Evolutionary conservation across 2,113 vertebrate genomes (phyloP).

Genomic region (Neodon shergylaensis): DNA sequence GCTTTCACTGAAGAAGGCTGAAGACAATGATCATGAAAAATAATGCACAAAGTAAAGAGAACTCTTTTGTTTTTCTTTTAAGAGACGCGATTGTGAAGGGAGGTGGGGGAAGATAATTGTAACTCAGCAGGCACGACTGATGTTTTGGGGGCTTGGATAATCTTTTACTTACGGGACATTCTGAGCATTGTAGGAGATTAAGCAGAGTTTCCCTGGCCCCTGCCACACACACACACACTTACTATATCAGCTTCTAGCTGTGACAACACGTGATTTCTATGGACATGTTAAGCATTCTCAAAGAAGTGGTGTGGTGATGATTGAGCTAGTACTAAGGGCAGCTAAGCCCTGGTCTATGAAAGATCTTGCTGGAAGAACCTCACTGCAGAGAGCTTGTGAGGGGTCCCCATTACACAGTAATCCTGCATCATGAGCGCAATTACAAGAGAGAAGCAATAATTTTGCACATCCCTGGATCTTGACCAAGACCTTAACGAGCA

Average conservation of each 20-base stretch:
- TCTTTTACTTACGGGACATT: background rate
- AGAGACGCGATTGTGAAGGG: background rate
- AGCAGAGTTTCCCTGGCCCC: background rate
- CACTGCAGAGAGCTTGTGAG: background rate
- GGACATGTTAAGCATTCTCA: background rate
- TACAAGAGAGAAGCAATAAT: background rate
- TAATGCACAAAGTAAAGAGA: background rate
- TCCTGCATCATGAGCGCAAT: background rate
- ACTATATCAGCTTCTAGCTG: background rate
- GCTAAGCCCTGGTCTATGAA: background rate
- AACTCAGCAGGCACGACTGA: background rate
- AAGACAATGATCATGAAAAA: conserved; percentile 7
- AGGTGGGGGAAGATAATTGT: background rate
- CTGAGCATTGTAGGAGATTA: background rate
- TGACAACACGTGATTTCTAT: background rate
- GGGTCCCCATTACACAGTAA: background rate
- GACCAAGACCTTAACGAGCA: conserved; percentile 21
- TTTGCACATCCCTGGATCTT: background rate
- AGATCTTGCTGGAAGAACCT: background rate
- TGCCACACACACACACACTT: no score
- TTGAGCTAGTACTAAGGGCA: background rate
- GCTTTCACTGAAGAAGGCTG: background rate
- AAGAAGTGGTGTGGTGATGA: background rate
- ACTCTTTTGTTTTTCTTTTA: background rate
- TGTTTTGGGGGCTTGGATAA: background rate